Evolutionary conservation across 1,140 invertebrate genomes (phyloP).

Genomic region (Adelges cooleyi): DNA sequence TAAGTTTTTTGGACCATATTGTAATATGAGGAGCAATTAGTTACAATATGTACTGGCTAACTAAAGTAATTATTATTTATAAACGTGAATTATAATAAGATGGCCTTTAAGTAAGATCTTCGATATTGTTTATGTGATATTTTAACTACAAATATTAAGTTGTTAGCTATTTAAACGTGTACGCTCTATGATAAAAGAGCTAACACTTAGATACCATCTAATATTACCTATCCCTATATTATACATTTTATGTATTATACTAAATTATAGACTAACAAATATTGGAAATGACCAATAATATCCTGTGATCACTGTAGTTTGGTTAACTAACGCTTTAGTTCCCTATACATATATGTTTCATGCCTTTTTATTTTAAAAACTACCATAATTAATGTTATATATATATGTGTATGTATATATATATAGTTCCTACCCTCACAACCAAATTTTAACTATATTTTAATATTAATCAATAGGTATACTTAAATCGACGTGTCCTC

Average conservation of each 20-base stretch:
- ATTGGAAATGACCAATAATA: not conserved
- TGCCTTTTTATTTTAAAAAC: not conserved
- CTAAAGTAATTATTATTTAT: too few relatives aligned
- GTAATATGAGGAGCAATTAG: too few relatives aligned
- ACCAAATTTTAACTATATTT: slow-evolving; percentile 18
- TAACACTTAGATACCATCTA: not conserved
- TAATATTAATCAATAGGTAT: slow-evolving; percentile 9
- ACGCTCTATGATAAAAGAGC: not conserved
- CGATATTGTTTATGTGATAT: slow-evolving; percentile 23
- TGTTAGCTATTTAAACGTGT: not conserved
- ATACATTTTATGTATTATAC: not conserved
- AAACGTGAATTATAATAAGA: slow-evolving; percentile 12
- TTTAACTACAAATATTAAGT: slow-evolving; percentile 4
- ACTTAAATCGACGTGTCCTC: slow-evolving; percentile 16
- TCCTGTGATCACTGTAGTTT: slow-evolving; percentile 13
- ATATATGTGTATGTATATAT: slow-evolving; percentile 6
- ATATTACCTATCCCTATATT: not conserved
- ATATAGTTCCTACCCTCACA: slow-evolving; percentile 23
- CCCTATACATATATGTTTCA: not conserved
- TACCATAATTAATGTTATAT: not conserved
- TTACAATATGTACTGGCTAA: too few relatives aligned
- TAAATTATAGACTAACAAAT: not conserved
- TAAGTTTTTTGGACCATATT: too few relatives aligned
- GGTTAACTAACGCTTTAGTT: slow-evolving; percentile 12
- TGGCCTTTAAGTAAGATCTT: slow-evolving; percentile 8